Base-by-base conservation (phyloP, 37 sponge, comb jelly and placozoan species). In the Ianthella basta region DNA sequence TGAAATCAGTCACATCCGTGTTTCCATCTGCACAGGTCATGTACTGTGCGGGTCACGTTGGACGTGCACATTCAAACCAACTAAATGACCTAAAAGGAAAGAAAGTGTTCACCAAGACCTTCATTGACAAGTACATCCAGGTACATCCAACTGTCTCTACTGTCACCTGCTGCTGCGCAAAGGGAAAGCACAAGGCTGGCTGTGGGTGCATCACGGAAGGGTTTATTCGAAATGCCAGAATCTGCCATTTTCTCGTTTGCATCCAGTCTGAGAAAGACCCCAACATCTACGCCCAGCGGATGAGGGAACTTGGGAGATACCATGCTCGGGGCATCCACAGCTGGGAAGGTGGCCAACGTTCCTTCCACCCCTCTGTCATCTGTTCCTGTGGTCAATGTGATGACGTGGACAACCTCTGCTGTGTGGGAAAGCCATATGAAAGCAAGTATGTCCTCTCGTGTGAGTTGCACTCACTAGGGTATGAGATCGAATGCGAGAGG, bases 21-120 rank as follows among this genome's bases (percentile, higher is more conserved):
- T 86, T 65, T 25, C 80, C 84, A 3, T 60, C 59, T 2, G 79
- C 80, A 4, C 0, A 18, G 38, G 32, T 81, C 23, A 89, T 85
- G 86, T 14, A 80, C 15, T 89, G 89, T 67, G 89, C 78, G 35
- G 89, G 89, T 0, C 89, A 89, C 33, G 59, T 41, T 16, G 72
- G 60, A 0, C 57, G 89, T 33, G 69, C 85, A 18, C 89, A 89
- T 15, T 8, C 27, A 0, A 65, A 83, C 25, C 29, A 16, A 15
- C 56, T 84, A 19, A 84, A n/a, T 4, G 35, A 55, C 0, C 23
- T 84, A 23, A 29, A 29, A 14, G 35, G 12, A 41, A 36, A 38
- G 50, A 61, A 65, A 33, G 23, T 15, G 0, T 82, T 61, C 25
- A 66, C 68, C 3, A 44, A 44, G 50, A 44, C 50, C 3, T 44